Conservation (phyloP, 2,113 vertebrate genomes). For the Prinia subflava region DNA sequence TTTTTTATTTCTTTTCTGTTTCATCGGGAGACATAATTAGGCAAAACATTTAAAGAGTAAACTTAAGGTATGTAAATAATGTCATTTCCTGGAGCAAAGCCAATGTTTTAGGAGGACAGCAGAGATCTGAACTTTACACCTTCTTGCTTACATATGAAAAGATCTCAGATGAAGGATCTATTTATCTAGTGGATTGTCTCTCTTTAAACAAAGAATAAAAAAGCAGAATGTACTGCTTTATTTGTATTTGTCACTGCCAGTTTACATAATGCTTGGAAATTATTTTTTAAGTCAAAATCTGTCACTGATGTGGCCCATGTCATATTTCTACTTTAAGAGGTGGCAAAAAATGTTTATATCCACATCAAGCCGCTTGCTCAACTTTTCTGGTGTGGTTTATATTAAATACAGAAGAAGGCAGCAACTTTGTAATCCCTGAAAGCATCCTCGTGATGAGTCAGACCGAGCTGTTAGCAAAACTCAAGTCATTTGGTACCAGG, state of each 20-base stretch:
- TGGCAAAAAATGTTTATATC: neutral
- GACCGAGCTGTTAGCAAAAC: neutral
- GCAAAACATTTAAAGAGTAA: neutral
- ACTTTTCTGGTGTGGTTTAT: conserved; percentile 29
- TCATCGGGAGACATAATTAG: neutral
- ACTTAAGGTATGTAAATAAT: neutral
- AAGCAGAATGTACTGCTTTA: neutral
- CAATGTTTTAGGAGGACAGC: neutral
- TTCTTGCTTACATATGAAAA: neutral
- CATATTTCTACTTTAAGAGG: neutral
- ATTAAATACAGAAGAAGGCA: conserved; percentile 19
- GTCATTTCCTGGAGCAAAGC: neutral
- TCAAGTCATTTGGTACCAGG: neutral
- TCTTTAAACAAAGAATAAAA: neutral
- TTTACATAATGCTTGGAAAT: neutral
- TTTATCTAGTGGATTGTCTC: neutral
- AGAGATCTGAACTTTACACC: neutral
- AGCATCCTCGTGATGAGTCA: conserved; percentile 28
- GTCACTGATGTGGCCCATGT: neutral
- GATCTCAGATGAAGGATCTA: neutral
- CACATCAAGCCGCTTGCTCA: neutral
- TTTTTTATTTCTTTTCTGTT: neutral
- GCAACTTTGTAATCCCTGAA: conserved; percentile 14
- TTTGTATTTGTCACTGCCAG: neutral
- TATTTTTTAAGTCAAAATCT: neutral